Conservation (phyloP, 2,797 vertebrate genomes). For the Orestias chungarensis region DNA sequence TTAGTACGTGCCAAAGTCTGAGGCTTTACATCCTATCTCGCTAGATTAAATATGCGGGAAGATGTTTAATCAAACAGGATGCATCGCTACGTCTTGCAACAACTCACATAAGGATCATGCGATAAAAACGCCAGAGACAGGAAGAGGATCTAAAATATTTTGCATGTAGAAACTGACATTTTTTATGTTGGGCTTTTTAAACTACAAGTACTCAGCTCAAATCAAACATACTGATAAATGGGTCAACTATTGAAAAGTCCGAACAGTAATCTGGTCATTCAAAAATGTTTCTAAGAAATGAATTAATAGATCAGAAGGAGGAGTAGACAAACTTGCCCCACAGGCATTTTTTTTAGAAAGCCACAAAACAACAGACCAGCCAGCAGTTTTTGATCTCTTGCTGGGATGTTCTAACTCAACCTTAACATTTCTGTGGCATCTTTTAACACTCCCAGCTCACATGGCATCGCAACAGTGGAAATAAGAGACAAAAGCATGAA, state of each 20-base stretch:
- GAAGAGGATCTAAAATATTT: background rate
- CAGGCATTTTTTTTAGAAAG: background rate
- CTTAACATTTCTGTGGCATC: background rate
- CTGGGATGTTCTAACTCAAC: background rate
- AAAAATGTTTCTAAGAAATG: too few species aligned
- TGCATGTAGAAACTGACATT: background rate
- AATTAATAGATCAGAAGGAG: too few species aligned
- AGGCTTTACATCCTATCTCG: background rate
- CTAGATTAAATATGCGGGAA: background rate
- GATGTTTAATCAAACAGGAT: background rate
- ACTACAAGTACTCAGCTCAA: background rate
- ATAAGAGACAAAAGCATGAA: background rate
- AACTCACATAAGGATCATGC: background rate
- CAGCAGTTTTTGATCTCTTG: background rate
- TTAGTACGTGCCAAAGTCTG: background rate
- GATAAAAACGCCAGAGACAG: background rate
- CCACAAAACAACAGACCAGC: background rate
- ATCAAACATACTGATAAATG: background rate
- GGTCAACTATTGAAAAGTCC: background rate
- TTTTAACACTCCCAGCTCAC: background rate
- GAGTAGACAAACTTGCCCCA: too few species aligned
- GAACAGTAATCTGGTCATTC: background rate
- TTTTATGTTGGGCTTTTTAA: background rate
- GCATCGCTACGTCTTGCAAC: background rate
- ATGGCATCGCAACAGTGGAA: background rate